Evolutionary conservation across 2,797 vertebrate genomes (phyloP), one percentile per base, ranked within the genome.

Genomic region (Echiichthys vipera): DNA sequence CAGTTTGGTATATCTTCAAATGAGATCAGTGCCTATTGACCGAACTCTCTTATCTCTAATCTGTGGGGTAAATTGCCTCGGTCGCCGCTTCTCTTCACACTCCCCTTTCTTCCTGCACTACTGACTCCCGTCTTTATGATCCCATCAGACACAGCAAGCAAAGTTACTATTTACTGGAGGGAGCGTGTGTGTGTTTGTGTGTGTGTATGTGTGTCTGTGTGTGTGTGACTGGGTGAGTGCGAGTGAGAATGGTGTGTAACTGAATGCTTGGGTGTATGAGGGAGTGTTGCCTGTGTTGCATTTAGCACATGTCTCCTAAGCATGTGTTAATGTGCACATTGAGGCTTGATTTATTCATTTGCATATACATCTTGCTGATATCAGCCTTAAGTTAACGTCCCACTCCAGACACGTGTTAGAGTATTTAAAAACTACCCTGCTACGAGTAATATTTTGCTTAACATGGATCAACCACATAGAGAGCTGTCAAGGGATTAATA

Each of bases 1-100:
- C 77, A 71, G 76, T 81, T 58, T 83, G 72, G 58, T 89, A 74
- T 93, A 94, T 94, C 93, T 92, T 92, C 88, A 94, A 93, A 94
- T 94, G 93, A 94, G 90, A 94, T 94, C 92, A 92, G 91, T 91
- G 86, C 88, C 92, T 93, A 92, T 93, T 93, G 93, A 93, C 90
- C 92, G 91, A 91, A 92, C 87, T 90, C 85, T 91, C 84, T 91
- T 93, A 94, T 94, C 93, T 92, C 88, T 93, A 89, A 94, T 94
- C 93, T 93, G 88, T 61, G 84, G 87, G 89, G 88, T 92, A 93
- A 93, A 93, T 93, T 93, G 91, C 91, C 86, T 91, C 65, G 80
- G 88, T 89, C 89, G 91, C 83, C 82, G 88, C 86, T 85, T 85
- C 90, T 90, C 86, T 85, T 79, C 82, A 78, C 78, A 78, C 74